A percentile compares a stretch with the other conserved stretches of the same genome.
phyloP scores from a whole-genome alignment of 2,888 invertebrate species.

The Eupithecia centaureata region DNA sequence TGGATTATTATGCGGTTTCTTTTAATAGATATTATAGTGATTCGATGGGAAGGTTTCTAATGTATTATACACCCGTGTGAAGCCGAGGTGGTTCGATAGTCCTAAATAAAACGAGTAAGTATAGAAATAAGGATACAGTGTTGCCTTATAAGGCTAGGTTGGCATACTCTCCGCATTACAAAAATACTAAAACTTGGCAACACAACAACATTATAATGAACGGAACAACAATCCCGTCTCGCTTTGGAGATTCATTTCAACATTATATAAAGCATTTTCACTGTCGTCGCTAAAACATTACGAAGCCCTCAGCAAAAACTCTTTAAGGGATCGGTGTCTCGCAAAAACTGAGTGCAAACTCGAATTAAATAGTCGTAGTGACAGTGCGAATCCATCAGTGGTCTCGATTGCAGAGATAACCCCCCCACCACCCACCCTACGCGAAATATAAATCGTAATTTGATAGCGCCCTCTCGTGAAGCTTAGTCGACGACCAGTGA shows the following conservation, averaged over 20 bases:
- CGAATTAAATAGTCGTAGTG: conserved; percentile 77
- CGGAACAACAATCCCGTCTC: conserved; percentile 30
- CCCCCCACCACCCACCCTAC: conserved; percentile 41
- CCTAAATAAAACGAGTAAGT: not conserved
- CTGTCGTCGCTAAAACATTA: conserved; percentile 52
- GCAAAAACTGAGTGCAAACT: conserved; percentile 72
- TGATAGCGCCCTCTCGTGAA: conserved; percentile 57
- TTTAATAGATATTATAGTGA: too few relatives aligned
- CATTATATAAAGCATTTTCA: conserved; percentile 38
- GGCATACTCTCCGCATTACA: conserved; percentile 19
- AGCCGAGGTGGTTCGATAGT: too few relatives aligned
- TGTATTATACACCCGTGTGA: too few relatives aligned
- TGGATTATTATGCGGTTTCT: too few relatives aligned
- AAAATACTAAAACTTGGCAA: conserved; percentile 35
- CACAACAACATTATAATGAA: conserved; percentile 32
- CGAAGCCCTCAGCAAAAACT: conserved; percentile 55
- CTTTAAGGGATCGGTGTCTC: conserved; percentile 57
- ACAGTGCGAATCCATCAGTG: conserved; percentile 76
- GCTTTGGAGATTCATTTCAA: conserved; percentile 30
- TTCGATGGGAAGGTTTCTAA: too few relatives aligned
- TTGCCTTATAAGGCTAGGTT: conserved; percentile 16
- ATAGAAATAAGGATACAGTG: not conserved
- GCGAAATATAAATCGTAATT: conserved; percentile 70
- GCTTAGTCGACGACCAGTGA: conserved; percentile 42
- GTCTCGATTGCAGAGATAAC: conserved; percentile 67